Percentiles rank a stretch among this genome's conserved stretches.
Conservation (phyloP, 2,113 vertebrate species). For the Semnornis frantzii region DNA sequence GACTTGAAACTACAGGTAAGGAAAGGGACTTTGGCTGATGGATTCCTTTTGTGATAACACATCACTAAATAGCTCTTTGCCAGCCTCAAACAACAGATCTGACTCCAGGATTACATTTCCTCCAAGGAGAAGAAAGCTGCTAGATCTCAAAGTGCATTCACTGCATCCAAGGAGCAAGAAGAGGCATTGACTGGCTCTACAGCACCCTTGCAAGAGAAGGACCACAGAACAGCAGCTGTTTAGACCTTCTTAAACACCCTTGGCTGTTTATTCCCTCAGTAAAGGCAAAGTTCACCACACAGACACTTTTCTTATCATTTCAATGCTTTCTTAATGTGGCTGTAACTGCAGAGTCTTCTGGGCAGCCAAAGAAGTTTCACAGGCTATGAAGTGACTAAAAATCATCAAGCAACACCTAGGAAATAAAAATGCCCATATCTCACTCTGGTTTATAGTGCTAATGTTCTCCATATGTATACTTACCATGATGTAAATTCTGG, state of each 20-base stretch:
- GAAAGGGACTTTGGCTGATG: neutral
- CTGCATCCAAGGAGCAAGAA: neutral
- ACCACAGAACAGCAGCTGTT: neutral
- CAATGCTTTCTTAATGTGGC: neutral
- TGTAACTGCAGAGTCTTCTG: neutral
- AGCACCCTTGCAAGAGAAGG: neutral
- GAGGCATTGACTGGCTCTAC: neutral
- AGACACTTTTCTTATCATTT: neutral
- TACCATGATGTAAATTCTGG: neutral
- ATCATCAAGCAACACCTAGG: neutral
- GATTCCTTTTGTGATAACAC: neutral
- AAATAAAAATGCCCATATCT: neutral
- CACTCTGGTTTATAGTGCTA: neutral
- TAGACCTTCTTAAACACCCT: neutral
- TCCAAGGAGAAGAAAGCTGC: neutral
- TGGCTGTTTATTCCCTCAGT: accelerated
- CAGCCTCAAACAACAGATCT: neutral
- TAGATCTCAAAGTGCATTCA: neutral
- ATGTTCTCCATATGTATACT: neutral
- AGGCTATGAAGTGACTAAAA: neutral
- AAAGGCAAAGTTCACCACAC: neutral
- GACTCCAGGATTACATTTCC: neutral
- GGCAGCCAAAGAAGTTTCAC: neutral
- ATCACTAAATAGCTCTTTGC: neutral
- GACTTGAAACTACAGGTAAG: neutral